phyloP scores from a whole-genome alignment of 1,140 invertebrate species.

The Thaumatotibia leucotreta region DNA sequence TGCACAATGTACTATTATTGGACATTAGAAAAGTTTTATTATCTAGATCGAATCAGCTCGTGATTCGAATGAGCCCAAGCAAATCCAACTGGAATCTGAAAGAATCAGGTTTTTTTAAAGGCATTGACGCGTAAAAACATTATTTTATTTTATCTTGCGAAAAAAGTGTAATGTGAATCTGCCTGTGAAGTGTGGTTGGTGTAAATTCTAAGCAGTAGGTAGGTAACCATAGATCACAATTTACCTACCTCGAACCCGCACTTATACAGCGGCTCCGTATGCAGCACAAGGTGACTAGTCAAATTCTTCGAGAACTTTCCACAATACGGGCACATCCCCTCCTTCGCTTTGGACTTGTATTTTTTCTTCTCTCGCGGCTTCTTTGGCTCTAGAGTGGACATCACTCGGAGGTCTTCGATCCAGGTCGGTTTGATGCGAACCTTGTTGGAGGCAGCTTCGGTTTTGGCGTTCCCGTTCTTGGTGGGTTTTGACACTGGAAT shows the following conservation, averaged over 20 bases:
- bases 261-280: conserved; percentile 16
- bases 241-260: conserved; percentile 26
- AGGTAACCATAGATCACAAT: neutral
- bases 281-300: conserved; percentile 29
- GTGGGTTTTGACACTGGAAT: neutral
- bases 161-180: no score
- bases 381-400: neutral
- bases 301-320: conserved; percentile 31
- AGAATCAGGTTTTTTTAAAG: no score
- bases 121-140: no score
- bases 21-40: no score
- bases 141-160: no score
- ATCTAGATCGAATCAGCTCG: no score
- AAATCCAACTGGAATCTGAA: no score
- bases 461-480: neutral
- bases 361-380: neutral
- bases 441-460: neutral
- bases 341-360: conserved; percentile 12
- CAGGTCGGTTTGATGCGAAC: conserved; percentile 24
- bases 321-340: conserved; percentile 36
- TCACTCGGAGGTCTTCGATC: conserved; percentile 24
- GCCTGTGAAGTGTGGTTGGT: no score
- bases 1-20: no score
- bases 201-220: no score
- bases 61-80: no score